Base-by-base conservation (phyloP, 2,797 vertebrate genomes). In the Clarias platycephalus region DNA sequence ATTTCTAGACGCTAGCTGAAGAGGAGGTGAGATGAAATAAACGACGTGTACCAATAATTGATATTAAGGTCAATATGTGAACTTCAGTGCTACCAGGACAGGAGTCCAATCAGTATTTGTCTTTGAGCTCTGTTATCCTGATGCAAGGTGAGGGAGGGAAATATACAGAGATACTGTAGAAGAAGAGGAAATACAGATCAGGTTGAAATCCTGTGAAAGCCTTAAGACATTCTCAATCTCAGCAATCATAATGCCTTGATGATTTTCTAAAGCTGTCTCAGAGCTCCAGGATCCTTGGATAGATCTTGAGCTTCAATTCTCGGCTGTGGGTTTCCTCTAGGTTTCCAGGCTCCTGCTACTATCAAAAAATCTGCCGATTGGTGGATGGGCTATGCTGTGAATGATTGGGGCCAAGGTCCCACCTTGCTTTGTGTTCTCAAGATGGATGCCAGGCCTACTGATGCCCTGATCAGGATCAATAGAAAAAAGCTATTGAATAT, bases 1-100 rank as follows among this genome's bases (percentile, higher is more conserved):
- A 87, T 90, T 87, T 88, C 86, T 86, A 57, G 78, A 80, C 57
- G 53, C 84, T 64, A 84, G 64, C 37, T n/a, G 62, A 84, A 60
- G 78, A 67, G 37, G 80, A 87, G 84, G 71, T 75, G 83, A 78
- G 82, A 83, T 63, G 62, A 80, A 79, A 72, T 63, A 80, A 83
- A 58, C 53, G 66, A 79, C 57, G 44, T 66, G 18, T 37, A 60
- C 68, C 68, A 70, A 87, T 88, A 89, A 88, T 86, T 88, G 86
- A 87, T 78, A 84, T 84, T 66, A 72, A 83, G 83, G 86, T 86
- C 84, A 78, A 89, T 80, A 85, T 68, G 66, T 28, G 53, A 81
- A 64, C 71, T 85, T 78, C 67, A 71, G 72, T 62, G 53, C 81
- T 44, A 64, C 78, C 74, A 37, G 49, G 31, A 60, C 10, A 16